These are phyloP conservation scores for Lycorma delicatula DNA, from an alignment of 1,140 invertebrate species.

Conservation along the genomic window DNA sequence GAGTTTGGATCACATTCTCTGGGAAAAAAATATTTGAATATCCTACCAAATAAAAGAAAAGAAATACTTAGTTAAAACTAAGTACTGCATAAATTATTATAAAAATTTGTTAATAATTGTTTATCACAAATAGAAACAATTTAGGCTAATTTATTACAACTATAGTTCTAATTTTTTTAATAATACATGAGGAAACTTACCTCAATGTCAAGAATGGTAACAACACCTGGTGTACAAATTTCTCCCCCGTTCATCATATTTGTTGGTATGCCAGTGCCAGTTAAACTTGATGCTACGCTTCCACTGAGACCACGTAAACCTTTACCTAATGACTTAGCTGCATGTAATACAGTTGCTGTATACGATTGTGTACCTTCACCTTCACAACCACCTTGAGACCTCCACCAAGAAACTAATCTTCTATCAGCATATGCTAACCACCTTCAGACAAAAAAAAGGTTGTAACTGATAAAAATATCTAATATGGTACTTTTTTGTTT, in stretches of 20 bases:
- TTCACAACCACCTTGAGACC: conserved; percentile 51
- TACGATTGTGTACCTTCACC: conserved; percentile 71
- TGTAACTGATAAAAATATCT: background rate
- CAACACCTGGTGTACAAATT: conserved; percentile 63
- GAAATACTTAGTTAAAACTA: too few relatives aligned
- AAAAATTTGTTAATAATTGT: too few relatives aligned
- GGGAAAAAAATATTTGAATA: too few relatives aligned
- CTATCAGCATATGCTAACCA: conserved; percentile 55
- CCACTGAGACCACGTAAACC: conserved; percentile 84
- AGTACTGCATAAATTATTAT: too few relatives aligned
- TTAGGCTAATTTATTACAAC: too few relatives aligned
- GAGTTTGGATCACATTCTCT: too few relatives aligned
- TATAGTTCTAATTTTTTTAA: too few relatives aligned
- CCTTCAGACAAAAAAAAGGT: conserved; percentile 14
- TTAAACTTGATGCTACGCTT: conserved; percentile 82
- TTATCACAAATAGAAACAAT: too few relatives aligned
- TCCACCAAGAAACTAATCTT: conserved; percentile 45
- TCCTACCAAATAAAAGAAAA: too few relatives aligned
- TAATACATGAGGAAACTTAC: conserved; percentile 40
- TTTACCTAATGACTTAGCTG: conserved; percentile 83
- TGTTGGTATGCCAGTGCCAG: conserved; percentile 44
- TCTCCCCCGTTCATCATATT: conserved; percentile 42
- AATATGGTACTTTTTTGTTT: background rate
- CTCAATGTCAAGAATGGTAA: conserved; percentile 82
- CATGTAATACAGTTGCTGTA: conserved; percentile 89